Evolutionary conservation across 2,888 invertebrate genomes (phyloP).

Genomic region (Abrostola triplasia): DNA sequence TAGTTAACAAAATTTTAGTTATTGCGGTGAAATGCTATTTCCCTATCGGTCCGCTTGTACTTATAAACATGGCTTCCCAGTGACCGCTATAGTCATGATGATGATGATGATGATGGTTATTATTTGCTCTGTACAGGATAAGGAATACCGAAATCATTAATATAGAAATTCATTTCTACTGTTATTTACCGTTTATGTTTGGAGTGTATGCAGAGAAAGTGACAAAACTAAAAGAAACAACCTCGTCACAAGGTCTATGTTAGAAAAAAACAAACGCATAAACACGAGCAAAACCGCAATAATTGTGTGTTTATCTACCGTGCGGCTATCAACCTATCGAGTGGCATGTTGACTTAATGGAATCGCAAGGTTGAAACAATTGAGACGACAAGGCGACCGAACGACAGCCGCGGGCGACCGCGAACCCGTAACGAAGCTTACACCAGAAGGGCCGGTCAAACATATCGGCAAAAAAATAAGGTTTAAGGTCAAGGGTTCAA

Average conservation of each 20-base stretch:
- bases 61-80: no score
- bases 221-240: not conserved
- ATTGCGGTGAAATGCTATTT: constrained; percentile 6
- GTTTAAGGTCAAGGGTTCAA: no score
- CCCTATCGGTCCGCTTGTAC: no score
- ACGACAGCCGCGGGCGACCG: constrained; percentile 63
- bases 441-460: not conserved
- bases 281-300: constrained; percentile 27
- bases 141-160: no score
- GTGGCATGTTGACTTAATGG: constrained; percentile 68
- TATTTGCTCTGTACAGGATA: no score
- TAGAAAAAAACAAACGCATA: constrained; percentile 18
- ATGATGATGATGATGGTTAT: no score
- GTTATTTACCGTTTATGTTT: no score
- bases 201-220: no score
- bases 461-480: constrained; percentile 11
- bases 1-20: not conserved
- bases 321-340: constrained; percentile 61
- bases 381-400: constrained; percentile 60
- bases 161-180: no score
- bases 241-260: not conserved
- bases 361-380: constrained; percentile 83
- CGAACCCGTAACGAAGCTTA: constrained; percentile 21
- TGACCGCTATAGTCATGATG: no score
- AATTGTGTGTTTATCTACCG: constrained; percentile 55